These are phyloP conservation scores for Rhinopomastus cyanomelas DNA, from an alignment of 2,113 vertebrate species.

Conservation along the genomic window DNA sequence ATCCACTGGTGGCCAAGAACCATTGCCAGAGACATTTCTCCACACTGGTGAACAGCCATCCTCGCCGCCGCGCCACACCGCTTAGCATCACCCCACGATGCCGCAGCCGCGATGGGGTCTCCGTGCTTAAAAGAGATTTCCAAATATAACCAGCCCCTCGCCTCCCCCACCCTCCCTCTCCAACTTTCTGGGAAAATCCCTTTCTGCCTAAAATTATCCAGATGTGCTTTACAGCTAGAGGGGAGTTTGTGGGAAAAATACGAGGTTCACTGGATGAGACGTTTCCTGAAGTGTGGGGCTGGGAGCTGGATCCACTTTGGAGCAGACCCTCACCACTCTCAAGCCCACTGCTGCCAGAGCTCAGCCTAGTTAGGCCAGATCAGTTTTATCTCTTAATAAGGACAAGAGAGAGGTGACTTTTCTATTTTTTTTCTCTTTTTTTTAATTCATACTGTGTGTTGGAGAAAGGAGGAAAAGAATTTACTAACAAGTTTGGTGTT, in stretches of 20 bases:
- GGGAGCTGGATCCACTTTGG: slow-evolving; percentile 48
- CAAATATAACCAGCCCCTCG: slow-evolving; percentile 15
- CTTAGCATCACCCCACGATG: background rate
- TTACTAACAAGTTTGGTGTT: background rate
- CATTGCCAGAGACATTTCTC: background rate
- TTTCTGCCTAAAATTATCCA: slow-evolving; percentile 68
- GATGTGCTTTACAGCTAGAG: slow-evolving; percentile 60
- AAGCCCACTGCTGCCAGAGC: background rate
- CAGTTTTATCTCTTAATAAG: slow-evolving; percentile 36
- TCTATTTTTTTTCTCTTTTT: background rate
- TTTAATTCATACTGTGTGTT: background rate
- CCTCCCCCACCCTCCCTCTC: background rate
- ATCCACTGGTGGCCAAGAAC: background rate
- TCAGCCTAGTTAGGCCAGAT: background rate
- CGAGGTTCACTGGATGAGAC: slow-evolving; percentile 53
- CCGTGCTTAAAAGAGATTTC: slow-evolving; percentile 23
- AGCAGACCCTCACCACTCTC: background rate
- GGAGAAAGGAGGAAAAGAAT: background rate
- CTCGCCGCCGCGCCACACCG: background rate
- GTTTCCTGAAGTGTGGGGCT: slow-evolving; percentile 52
- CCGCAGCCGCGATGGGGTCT: background rate
- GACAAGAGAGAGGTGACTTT: background rate
- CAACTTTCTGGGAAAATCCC: slow-evolving; percentile 59
- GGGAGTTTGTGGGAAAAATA: slow-evolving; percentile 63
- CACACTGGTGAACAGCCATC: background rate